Percentiles rank a stretch among this genome's conserved stretches.
Conservation (phyloP, 2,888 invertebrate genomes). For the Epistrophe grossulariae region DNA sequence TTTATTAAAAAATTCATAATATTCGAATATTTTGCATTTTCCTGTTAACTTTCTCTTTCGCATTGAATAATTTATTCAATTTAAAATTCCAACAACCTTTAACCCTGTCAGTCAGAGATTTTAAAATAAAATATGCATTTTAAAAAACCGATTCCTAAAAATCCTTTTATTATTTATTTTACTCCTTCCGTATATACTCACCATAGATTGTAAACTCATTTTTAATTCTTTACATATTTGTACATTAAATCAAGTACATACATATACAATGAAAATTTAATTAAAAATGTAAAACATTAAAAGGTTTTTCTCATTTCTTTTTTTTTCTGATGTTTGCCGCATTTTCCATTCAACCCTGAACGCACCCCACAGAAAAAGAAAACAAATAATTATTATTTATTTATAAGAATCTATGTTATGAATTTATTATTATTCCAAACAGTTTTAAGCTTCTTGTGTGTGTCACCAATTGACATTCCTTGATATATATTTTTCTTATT, state of each 20-base stretch:
- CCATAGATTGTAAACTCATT: background rate
- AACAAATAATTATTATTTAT: conserved; percentile 5
- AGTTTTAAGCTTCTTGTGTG: conserved; percentile 19
- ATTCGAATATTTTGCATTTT: background rate
- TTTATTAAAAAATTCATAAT: background rate
- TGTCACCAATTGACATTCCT: conserved; percentile 32
- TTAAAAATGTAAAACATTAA: conserved; percentile 62
- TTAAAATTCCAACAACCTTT: background rate
- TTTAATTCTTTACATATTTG: background rate
- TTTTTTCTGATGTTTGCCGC: background rate
- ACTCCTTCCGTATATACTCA: background rate
- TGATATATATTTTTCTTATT: background rate
- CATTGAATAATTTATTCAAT: background rate
- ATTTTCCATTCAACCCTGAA: conserved; percentile 36
- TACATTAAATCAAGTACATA: background rate
- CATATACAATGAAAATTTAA: conserved; percentile 36
- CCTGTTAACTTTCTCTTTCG: background rate
- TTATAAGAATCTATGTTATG: conserved; percentile 12
- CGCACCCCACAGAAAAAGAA: background rate
- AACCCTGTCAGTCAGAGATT: background rate
- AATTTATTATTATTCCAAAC: conserved; percentile 1
- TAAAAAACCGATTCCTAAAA: background rate
- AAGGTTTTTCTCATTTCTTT: conserved; percentile 46
- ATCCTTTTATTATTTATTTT: background rate
- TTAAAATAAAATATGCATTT: background rate